Evolutionary conservation across 2,888 invertebrate species (phyloP), one percentile per base, ranked within the genome.

Genomic region (Operophtera brumata): DNA sequence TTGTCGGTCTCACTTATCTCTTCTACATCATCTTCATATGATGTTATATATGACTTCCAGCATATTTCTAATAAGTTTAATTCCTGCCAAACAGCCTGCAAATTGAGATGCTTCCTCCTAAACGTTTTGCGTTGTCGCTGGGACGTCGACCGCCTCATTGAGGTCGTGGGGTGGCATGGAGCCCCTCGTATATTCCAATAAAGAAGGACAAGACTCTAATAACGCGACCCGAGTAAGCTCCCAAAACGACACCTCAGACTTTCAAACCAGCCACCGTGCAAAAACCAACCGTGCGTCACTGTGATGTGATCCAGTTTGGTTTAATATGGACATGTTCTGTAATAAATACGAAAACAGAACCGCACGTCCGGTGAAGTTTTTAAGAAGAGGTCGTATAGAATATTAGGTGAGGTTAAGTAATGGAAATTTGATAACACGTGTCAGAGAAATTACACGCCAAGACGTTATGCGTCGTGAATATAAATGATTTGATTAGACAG

Each of bases 171-270:
- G 67, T 50, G 60, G 66, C 59, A 57, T 70, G 63, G 62, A 70
- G 57, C 68, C 75, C 70, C 73, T 77, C 82, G 77, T 82, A 85
- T 80, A 82, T 82, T 82, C 82, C 82, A 85, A 86, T 84, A 85
- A 83, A 83, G 82, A 82, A 83, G 76, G 83, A 84, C 84, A 84
- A 80, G 78, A 68, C 81, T 79, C 79, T 81, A 84, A 85, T 85
- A 85, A 82, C 81, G 73, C 75, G 80, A 77, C 81, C 30, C 80
- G 59, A 80, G 76, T 81, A 83, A 84, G 81, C 82, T 78, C 78
- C 81, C 80, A 73, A 78, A 80, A 82, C 82, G 82, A 82, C 84
- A 83, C 83, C 84, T 81, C 76, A 73, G 77, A 78, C 77, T 75
- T 75, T 59, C 71, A 40, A 56, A 40, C 26, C 48, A 63, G 53